Percentiles rank a stretch among this genome's conserved stretches.
These are phyloP conservation scores for Endotricha flammealis DNA, from an alignment of 2,888 invertebrate genomes.

Conservation along the genomic window DNA sequence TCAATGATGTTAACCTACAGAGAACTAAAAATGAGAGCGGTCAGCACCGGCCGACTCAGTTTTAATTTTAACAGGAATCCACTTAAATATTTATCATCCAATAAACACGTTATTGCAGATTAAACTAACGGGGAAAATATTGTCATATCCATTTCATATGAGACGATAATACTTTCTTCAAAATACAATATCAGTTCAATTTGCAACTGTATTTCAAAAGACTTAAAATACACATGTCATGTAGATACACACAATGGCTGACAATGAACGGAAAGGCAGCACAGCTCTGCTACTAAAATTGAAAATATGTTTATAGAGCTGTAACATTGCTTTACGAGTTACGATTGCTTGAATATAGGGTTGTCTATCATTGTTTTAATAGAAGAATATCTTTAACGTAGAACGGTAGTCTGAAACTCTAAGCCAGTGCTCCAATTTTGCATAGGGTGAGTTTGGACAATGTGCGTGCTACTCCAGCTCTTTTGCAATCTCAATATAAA, in stretches of 20 bases:
- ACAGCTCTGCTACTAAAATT: conserved; percentile 31
- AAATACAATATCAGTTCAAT: not conserved
- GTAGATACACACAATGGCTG: not conserved
- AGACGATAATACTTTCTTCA: not conserved
- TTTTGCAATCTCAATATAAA: too few species aligned
- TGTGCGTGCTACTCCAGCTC: too few species aligned
- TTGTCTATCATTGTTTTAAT: too few species aligned
- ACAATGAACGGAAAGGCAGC: conserved; percentile 11
- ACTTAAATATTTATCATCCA: too few species aligned
- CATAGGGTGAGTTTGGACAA: too few species aligned
- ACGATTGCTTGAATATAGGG: conserved; percentile 27
- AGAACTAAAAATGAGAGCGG: too few species aligned
- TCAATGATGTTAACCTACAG: too few species aligned
- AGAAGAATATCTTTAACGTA: too few species aligned
- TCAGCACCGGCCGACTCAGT: too few species aligned
- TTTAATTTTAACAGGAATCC: too few species aligned
- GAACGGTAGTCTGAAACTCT: too few species aligned
- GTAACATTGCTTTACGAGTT: conserved; percentile 55
- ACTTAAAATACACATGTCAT: not conserved
- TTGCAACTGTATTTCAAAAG: not conserved
- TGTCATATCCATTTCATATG: conserved; percentile 6
- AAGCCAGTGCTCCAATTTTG: too few species aligned
- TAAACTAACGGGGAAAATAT: conserved; percentile 8
- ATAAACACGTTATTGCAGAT: not conserved
- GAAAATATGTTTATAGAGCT: conserved; percentile 61